phyloP scores from a whole-genome alignment of 2,888 invertebrate genomes.

The Oscheius sp. region DNA sequence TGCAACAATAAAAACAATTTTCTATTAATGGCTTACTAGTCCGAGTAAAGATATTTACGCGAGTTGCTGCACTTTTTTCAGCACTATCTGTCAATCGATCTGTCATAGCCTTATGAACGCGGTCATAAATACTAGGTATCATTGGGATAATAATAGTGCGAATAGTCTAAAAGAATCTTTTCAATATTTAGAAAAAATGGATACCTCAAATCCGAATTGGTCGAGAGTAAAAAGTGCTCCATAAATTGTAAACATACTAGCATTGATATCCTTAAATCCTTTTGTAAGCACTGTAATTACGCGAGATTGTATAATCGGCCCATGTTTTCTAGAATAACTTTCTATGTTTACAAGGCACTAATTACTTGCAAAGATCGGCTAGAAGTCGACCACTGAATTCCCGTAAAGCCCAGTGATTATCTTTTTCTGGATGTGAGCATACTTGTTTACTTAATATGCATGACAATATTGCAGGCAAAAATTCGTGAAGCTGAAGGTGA shows the following conservation, averaged over 20 bases:
- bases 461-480: constrained; percentile 93
- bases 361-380: constrained; percentile 88
- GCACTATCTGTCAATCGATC: constrained; percentile 16
- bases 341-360: too few relatives aligned
- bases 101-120: not conserved
- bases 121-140: constrained; percentile 9
- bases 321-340: too few relatives aligned
- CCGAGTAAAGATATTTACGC: constrained; percentile 18
- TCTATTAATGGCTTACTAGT: too few relatives aligned
- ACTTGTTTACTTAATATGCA: constrained; percentile 95
- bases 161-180: constrained; percentile 28
- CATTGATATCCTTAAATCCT: constrained; percentile 84
- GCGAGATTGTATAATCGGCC: constrained; percentile 85
- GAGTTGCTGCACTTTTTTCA: constrained; percentile 26
- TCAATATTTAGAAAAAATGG: not conserved
- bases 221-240: constrained; percentile 86
- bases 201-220: constrained; percentile 71
- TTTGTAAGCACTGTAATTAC: constrained; percentile 81
- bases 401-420: constrained; percentile 97
- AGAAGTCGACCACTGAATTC: constrained; percentile 92
- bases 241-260: constrained; percentile 89
- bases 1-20: too few relatives aligned
- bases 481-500: constrained; percentile 80
- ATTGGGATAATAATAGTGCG: constrained; percentile 33
- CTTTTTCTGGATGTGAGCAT: constrained; percentile 91